Percentiles rank a stretch among this genome's conserved stretches.
phyloP scores from a whole-genome alignment of 2,113 vertebrate genomes.

The Pithys albifrons region DNA sequence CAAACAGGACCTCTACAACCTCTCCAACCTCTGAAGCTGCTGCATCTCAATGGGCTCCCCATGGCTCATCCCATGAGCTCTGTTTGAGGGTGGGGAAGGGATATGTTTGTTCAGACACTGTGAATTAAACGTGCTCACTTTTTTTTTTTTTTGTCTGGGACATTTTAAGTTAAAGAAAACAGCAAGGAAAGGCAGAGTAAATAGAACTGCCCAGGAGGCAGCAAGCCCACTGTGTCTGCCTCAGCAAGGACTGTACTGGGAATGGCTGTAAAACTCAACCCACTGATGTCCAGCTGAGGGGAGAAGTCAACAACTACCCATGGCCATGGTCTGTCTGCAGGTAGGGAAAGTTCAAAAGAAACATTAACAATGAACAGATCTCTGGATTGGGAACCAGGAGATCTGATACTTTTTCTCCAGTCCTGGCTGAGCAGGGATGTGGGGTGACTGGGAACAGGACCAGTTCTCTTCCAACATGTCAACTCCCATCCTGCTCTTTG shows the following conservation, averaged over 20 bases:
- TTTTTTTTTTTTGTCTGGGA: neutral
- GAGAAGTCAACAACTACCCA: neutral
- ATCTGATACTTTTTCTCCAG: neutral
- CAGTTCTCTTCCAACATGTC: neutral
- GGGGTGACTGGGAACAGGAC: neutral
- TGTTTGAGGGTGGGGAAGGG: neutral
- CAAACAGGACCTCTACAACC: neutral
- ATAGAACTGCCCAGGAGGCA: constrained; percentile 37
- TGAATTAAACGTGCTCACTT: neutral
- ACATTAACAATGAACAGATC: neutral
- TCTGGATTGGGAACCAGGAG: neutral
- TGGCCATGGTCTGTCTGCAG: neutral
- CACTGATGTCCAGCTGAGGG: fast-evolving
- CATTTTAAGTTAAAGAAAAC: constrained; percentile 35
- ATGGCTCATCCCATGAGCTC: neutral
- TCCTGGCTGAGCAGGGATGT: neutral
- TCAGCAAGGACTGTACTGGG: neutral
- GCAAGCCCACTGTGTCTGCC: neutral
- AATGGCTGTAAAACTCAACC: neutral
- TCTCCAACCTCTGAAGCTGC: neutral
- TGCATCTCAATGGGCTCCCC: neutral
- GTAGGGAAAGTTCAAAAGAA: neutral
- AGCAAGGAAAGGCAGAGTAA: constrained; percentile 12
- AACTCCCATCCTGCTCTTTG: neutral
- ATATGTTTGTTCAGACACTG: constrained; percentile 31